Base-by-base conservation (phyloP, 2,797 vertebrate genomes). In the Distichodus sexfasciatus region DNA sequence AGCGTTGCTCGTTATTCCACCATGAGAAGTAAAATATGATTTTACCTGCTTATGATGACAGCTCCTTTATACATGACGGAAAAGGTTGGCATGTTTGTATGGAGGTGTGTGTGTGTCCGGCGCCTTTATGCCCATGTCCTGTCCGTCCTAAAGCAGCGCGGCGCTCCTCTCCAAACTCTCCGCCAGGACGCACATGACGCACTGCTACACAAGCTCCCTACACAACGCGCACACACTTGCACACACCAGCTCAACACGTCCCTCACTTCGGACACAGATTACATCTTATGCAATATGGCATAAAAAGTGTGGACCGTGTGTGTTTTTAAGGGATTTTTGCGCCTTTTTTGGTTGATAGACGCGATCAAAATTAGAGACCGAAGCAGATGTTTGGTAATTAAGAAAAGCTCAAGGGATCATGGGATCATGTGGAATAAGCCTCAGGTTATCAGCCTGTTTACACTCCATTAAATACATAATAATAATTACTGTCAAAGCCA, bases 11-110 rank as follows among this genome's bases (percentile, higher is more conserved):
- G 8, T 15, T 10, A 17, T 35, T 4, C 5, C 2, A 61, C 40
- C 3, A 31, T 11, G 3, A 46, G 2, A 21, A 46, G 19, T 29
- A 2, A 1, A 47, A 10, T 3, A 4, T 3, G 3, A 19, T 3
- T 21, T 85, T 93, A 96, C 94, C 94, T 95, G 94, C 93, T 94
- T 64, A 95, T 94, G 84, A 95, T 91, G 82, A 95, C 86, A 11
- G 88, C 94, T 88, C 94, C 94, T 83, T 94, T 96, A 76, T 91
- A 94, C 86, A 96, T 92, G 69, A 95, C 86, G 2, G 93, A 93
- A 57, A 95, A 90, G 0, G 90, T 91, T 11, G 94, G 92, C 94
- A 95, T 96, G 62, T 84, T n/a, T n/a, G n/a, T n/a, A n/a, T 50
- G 47, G 23, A 50, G 47, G 26, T 28, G 14, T n/a, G 12, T n/a